A percentile compares a stretch with the other conserved stretches of the same genome.
Conservation (phyloP, 2,113 vertebrate genomes). For the Ceyx margarethae region DNA sequence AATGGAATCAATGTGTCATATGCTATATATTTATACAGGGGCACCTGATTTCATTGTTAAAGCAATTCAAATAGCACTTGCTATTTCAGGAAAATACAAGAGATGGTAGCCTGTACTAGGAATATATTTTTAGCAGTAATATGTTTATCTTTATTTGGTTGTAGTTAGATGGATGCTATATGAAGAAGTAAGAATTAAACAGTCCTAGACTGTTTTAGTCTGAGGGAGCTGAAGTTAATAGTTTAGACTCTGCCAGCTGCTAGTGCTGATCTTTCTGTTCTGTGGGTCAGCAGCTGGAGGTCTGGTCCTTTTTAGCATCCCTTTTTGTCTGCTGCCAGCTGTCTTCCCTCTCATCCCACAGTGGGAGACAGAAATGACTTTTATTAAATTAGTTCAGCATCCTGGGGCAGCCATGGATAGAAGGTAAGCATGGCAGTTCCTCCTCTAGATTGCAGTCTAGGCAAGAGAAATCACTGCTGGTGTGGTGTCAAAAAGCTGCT, state of each 20-base stretch:
- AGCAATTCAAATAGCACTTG: background rate
- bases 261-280: background rate
- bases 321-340: background rate
- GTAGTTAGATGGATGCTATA: background rate
- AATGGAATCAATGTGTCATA: background rate
- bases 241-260: background rate
- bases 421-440: background rate
- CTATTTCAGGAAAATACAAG: background rate
- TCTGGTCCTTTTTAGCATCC: background rate
- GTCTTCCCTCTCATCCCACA: background rate
- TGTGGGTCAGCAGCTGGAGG: background rate
- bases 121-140: background rate
- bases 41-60: slow-evolving; percentile 8
- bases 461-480: background rate
- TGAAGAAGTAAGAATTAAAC: background rate
- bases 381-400: background rate
- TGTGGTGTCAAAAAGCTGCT: background rate
- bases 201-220: background rate
- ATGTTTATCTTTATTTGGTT: background rate
- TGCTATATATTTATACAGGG: background rate
- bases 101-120: background rate
- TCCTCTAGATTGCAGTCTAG: background rate
- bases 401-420: background rate
- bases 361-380: background rate
- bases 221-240: background rate